phyloP scores from a whole-genome alignment of 2,113 vertebrate species.

The Brachirus orientalis region DNA sequence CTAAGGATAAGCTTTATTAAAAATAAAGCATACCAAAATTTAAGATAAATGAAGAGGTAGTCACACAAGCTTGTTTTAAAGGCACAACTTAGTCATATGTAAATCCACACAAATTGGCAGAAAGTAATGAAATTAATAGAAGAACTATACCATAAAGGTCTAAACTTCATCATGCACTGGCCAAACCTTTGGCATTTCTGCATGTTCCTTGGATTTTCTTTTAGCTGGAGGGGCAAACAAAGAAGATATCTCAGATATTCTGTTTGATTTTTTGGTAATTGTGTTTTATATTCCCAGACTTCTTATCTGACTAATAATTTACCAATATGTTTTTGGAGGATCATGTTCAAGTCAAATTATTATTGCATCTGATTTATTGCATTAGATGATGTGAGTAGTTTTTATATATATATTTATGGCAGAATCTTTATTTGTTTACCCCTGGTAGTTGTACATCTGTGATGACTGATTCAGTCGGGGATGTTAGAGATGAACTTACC shows the following conservation, averaged over 20 bases:
- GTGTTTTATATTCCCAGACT: conserved; percentile 28
- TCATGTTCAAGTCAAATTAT: conserved; percentile 25
- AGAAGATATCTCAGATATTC: conserved; percentile 77
- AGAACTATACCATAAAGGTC: conserved; percentile 68
- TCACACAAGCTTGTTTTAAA: no score
- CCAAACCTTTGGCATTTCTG: conserved; percentile 79
- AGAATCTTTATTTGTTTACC: conserved; percentile 82
- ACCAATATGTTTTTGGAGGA: conserved; percentile 11
- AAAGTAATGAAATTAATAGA: conserved; percentile 27
- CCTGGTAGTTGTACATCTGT: conserved; percentile 61
- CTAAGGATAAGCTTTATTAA: no score
- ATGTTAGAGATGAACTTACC: conserved; percentile 76
- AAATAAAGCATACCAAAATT: background rate
- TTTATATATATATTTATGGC: conserved; percentile 25
- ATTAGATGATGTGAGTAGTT: background rate
- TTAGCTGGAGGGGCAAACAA: conserved; percentile 84
- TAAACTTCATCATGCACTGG: conserved; percentile 78
- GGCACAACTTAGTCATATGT: conserved; percentile 28
- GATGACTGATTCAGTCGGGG: background rate
- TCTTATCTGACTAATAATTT: conserved; percentile 12
- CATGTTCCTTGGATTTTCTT: conserved; percentile 81
- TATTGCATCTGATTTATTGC: background rate
- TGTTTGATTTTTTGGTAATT: conserved; percentile 39
- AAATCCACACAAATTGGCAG: conserved; percentile 31
- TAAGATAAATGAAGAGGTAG: conserved; percentile 29